A percentile compares a stretch with the other conserved stretches of the same genome.
Evolutionary conservation across 2,888 invertebrate genomes (phyloP).

Genomic region (Erynnis tages): DNA sequence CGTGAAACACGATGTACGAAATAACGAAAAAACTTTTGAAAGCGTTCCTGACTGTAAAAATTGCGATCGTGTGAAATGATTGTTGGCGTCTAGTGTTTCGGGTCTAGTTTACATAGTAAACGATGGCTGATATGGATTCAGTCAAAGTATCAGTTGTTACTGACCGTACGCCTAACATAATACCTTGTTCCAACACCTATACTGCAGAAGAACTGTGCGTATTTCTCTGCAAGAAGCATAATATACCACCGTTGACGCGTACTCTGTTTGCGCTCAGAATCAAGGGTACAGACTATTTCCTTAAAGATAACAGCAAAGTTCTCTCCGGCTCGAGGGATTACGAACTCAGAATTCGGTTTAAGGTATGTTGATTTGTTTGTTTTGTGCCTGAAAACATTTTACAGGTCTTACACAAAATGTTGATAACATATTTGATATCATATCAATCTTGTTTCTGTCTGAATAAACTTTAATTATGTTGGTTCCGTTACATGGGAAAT

Average conservation of each 20-base stretch:
- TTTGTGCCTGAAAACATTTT: no score
- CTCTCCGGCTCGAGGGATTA: slow-evolving; percentile 78
- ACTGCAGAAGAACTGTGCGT: slow-evolving; percentile 87
- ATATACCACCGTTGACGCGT: slow-evolving; percentile 88
- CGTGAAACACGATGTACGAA: slow-evolving; percentile 41
- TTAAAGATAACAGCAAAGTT: slow-evolving; percentile 82
- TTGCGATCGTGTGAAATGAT: slow-evolving; percentile 50
- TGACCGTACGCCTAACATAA: slow-evolving; percentile 59
- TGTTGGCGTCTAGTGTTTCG: slow-evolving; percentile 58
- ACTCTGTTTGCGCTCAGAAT: slow-evolving; percentile 89
- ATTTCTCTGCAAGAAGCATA: slow-evolving; percentile 85
- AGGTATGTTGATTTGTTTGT: slow-evolving; percentile 74
- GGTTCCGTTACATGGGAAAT: background rate
- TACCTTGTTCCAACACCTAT: slow-evolving; percentile 65
- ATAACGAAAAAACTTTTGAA: slow-evolving; percentile 37
- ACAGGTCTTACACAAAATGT: no score
- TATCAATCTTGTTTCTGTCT: no score
- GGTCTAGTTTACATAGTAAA: slow-evolving; percentile 53
- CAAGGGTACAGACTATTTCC: slow-evolving; percentile 84
- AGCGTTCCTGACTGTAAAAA: slow-evolving; percentile 42
- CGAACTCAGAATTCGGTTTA: slow-evolving; percentile 91
- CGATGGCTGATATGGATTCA: slow-evolving; percentile 66
- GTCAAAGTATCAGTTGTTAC: slow-evolving; percentile 71
- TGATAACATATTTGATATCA: no score
- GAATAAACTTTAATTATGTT: background rate